phyloP scores from a whole-genome alignment of 2,113 vertebrate species.

The Salvator merianae region DNA sequence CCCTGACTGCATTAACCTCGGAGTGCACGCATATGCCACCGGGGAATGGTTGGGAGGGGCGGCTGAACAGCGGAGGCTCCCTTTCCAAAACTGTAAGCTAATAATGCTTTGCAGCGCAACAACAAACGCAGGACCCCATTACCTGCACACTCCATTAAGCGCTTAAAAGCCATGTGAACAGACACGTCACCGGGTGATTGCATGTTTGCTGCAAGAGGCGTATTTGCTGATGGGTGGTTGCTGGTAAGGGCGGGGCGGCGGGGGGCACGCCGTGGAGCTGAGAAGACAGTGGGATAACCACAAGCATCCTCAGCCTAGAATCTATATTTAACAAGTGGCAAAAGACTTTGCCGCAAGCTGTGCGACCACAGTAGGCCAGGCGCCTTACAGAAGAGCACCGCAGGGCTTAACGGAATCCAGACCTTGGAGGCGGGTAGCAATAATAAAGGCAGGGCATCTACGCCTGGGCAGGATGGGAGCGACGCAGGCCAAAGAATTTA shows the following conservation, averaged over 20 bases:
- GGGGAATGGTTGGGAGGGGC: background rate
- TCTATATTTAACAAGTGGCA: background rate
- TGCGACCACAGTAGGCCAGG: background rate
- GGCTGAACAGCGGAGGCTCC: background rate
- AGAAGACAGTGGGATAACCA: too few species aligned
- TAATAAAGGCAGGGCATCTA: background rate
- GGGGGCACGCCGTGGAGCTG: background rate
- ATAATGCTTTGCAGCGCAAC: background rate
- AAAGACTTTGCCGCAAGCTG: background rate
- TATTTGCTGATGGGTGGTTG: accelerated
- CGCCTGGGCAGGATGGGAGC: background rate
- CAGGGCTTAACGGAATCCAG: background rate
- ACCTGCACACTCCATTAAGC: conserved; percentile 61
- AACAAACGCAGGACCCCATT: conserved; percentile 39
- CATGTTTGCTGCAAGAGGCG: conserved; percentile 40
- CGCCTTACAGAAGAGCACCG: background rate
- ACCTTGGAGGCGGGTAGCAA: background rate
- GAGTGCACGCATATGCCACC: background rate
- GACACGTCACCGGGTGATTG: conserved; percentile 55
- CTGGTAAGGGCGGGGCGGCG: accelerated
- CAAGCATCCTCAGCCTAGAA: background rate
- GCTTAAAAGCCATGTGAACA: conserved; percentile 67
- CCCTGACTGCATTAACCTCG: background rate
- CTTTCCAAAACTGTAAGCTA: background rate
- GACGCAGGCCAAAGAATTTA: too few species aligned